Evolutionary conservation across 2,113 vertebrate species (phyloP), one percentile per base, ranked within the genome.

Genomic region (Gavia stellata): DNA sequence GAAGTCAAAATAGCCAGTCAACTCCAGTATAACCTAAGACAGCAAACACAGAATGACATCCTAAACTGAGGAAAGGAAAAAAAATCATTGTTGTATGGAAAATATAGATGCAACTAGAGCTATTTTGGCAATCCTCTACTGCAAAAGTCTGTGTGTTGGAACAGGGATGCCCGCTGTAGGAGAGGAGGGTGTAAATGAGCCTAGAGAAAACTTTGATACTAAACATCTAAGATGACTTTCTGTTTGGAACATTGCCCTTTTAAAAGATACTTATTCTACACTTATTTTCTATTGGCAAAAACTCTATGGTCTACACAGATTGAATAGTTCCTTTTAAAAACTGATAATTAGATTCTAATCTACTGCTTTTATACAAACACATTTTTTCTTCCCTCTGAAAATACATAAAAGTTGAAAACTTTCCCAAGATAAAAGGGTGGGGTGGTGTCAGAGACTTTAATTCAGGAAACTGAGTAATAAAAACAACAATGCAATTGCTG

Each of bases 1-100:
- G 79, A 85, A 82, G 26, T n/a, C 18, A 56, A 61, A 67, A 47
- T 3, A 77, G 33, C 5, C 7, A 26, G 21, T 77, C 17, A 90
- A 4, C 7, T 53, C 25, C 17, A 61, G 16, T 52, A 55, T 40
- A 61, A 40, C 3, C 4, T 49, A 80, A 38, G 8, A 80, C 25
- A 68, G 15, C 25, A 81, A 74, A 53, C 31, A 36, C 0, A 0
- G 23, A 81, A 75, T 5, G 3, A 36, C 3, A 0, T 5, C 21
- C 12, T 61, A 55, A 88, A 45, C 16, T 13, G 28, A 81, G 12
- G 10, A 92, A 92, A 65, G 9, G 10, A 28, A 56, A 40, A 75
- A 56, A 47, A 2, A 10, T 10, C 4, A 40, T 26, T 88, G 42
- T 12, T 67, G 3, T 29, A 36, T 14, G 31, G 58, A 49, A 86